phyloP scores from a whole-genome alignment of 1,140 invertebrate genomes.

The Meloidogyne exigua region DNA sequence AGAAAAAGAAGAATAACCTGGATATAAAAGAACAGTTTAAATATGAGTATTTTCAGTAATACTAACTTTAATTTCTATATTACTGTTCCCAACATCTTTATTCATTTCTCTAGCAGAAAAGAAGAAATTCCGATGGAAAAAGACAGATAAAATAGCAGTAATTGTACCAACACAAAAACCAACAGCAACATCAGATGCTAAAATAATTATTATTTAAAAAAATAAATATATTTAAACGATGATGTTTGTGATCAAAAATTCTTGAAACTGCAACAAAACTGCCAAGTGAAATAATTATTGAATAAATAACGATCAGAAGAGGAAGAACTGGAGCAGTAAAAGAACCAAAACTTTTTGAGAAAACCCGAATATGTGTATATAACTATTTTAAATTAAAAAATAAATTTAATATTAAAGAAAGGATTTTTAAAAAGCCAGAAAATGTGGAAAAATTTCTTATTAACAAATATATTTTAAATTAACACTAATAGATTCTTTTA shows the following conservation, averaged over 20 bases:
- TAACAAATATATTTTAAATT: no score
- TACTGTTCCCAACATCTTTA: neutral
- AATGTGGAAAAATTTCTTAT: no score
- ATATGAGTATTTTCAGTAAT: neutral
- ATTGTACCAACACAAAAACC: constrained; percentile 9
- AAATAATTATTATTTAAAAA: neutral
- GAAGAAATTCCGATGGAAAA: neutral
- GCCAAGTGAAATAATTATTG: constrained; percentile 3
- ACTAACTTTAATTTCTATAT: neutral
- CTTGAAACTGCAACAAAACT: constrained; percentile 17
- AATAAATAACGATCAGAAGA: constrained; percentile 9
- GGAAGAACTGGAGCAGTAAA: constrained; percentile 15
- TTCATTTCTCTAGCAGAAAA: neutral
- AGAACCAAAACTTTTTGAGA: neutral
- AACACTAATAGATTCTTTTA: no score
- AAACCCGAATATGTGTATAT: constrained; percentile 14
- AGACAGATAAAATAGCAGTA: constrained; percentile 12
- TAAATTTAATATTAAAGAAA: neutral
- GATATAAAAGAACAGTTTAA: no score
- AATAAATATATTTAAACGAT: neutral
- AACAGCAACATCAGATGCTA: constrained; percentile 12
- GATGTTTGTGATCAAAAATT: constrained; percentile 17
- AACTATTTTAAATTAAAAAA: constrained; percentile 5
- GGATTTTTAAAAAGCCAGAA: neutral
- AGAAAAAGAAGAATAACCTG: no score